Evolutionary conservation across 1,140 invertebrate genomes (phyloP), one percentile per base, ranked within the genome.

Genomic region (Drosophila elegans): DNA sequence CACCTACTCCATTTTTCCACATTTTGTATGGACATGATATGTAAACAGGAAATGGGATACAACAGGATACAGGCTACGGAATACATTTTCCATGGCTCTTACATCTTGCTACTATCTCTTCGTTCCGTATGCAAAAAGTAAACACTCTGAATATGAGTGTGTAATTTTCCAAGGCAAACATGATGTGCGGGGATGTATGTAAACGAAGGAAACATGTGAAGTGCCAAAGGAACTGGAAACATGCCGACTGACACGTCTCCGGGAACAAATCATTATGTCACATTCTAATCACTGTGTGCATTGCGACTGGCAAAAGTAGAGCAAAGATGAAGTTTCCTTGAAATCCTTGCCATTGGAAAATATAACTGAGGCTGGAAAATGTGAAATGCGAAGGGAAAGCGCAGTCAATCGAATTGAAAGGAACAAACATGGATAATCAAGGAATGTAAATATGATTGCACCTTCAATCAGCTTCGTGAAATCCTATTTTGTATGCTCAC

Each of bases 121-220:
- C 49, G 32, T 61, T 68, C 74, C 51, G 56, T 66, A 88, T 78
- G 66, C 79, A 88, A 78, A 77, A 79, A 73, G 83, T 89, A 86
- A 86, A 86, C 83, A 86, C 77, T 79, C 69, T 76, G 62, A 88
- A 72, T 88, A 86, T 79, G 72, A 79, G 83, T 83, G 84, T 86
- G 83, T 86, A 83, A 83, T 86, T 86, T 86, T 83, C 84, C 51
- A 79, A 89, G 75, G 84, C 84, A 86, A 86, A 89, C 82, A 72
- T 45, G 41, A 48, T 63, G 66, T 44, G 75, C 56, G 44, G 51
- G 49, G 46, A 38, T n/a, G 34, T 10, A 52, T 10, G 29, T 16
- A 51, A 12, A 45, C 44, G 51, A 61, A 64, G 60, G 60, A 78
- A 73, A 73, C 59, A 60, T 76, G 44, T 74, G 64, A 83, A 79